phyloP scores from a whole-genome alignment of 2,888 invertebrate species.

The Dasysyrphus tricinctus region DNA sequence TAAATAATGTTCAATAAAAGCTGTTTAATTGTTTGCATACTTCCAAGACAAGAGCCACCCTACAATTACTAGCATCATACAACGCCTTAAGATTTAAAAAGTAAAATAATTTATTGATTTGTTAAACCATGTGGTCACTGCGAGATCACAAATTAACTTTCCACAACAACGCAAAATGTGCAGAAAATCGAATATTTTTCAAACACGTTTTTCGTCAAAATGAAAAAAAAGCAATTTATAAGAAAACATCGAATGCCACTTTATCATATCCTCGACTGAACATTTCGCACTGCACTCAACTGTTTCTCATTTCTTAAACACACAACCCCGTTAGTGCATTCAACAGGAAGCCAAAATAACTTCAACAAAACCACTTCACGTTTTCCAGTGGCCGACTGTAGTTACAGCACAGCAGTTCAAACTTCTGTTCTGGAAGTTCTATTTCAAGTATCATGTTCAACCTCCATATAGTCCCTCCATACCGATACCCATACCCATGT shows the following conservation, averaged over 20 bases:
- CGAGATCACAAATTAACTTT: too few relatives aligned
- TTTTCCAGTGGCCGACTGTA: conserved; percentile 33
- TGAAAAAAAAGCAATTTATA: background rate
- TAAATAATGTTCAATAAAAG: too few relatives aligned
- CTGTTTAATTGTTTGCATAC: too few relatives aligned
- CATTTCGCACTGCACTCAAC: background rate
- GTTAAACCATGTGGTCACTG: too few relatives aligned
- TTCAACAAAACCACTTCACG: conserved; percentile 60
- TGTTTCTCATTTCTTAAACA: background rate
- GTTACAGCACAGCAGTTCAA: background rate
- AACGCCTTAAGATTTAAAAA: too few relatives aligned
- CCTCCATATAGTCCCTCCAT: background rate
- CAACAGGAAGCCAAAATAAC: conserved; percentile 60
- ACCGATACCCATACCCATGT: background rate
- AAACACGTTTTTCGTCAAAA: background rate
- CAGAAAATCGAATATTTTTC: too few relatives aligned
- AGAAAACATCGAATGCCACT: background rate
- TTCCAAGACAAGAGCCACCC: too few relatives aligned
- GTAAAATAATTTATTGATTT: too few relatives aligned
- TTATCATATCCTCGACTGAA: background rate
- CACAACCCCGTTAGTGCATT: conserved; percentile 39
- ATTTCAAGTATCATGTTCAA: conserved; percentile 38
- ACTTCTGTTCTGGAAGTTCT: conserved; percentile 31
- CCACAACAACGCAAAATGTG: too few relatives aligned
- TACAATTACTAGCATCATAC: too few relatives aligned